Base-by-base conservation (phyloP, 2,113 vertebrate genomes). In the Siniperca knerii region DNA sequence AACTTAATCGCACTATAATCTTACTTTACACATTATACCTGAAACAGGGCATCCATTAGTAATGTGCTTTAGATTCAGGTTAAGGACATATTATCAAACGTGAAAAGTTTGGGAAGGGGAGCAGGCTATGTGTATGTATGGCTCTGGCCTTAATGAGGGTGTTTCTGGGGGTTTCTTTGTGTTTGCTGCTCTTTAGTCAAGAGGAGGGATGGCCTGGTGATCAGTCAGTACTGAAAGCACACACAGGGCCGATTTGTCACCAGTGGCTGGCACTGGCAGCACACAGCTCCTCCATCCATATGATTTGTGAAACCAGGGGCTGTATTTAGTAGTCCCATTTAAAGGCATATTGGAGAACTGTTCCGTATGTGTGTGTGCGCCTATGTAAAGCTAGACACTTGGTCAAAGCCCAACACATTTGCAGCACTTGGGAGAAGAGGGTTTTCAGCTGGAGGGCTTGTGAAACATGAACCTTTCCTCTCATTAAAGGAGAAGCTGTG, bases 241-340 rank as follows among this genome's bases (percentile, higher is more conserved):
- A 94, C 93, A 90, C 88, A 85, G 87, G 90, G 88, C 66, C 91
- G 75, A 95, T 95, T 94, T 92, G 93, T 95, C 94, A 94, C 90
- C 86, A 62, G 77, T 75, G 92, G 91, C 92, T 88, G 93, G 90
- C 92, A 90, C 87, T 91, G 92, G 92, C 93, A 91, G 93, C 86
- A 75, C 90, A 77, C 86, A 42, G 93, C 92, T 93, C 87, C 90
- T 94, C 90, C 89, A 88, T 88, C 91, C 84, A 74, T 88, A 93
- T 95, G 93, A 94, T 95, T 95, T 94, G 94, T 94, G 93, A 93
- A 94, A 93, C 87, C 88, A 65, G 89, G 77, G 90, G 77, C 85
- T 87, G 93, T 93, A 93, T 94, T 95, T 95, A 95, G 93, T 93
- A 91, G 91, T 92, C 86, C 93, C 94, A 92, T 94, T 95, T 94